These are phyloP conservation scores for Tipula lateralis DNA, from an alignment of 2,888 invertebrate species.

Conservation along the genomic window DNA sequence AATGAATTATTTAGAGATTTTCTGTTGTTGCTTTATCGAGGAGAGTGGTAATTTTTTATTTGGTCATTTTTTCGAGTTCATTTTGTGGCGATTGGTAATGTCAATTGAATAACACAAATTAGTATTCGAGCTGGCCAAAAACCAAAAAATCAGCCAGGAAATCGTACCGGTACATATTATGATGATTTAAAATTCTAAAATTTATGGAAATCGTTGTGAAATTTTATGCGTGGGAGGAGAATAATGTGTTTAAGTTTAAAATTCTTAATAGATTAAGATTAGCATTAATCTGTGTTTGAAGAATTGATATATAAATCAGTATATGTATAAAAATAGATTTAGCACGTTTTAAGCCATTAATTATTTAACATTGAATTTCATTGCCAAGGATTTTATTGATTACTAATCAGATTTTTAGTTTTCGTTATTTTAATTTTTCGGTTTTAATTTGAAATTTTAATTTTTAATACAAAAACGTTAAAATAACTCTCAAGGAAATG, in stretches of 20 bases:
- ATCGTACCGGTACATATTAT: not conserved
- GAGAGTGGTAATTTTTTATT: not conserved
- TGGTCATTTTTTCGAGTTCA: not conserved
- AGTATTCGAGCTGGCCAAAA: not conserved
- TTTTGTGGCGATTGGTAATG: not conserved
- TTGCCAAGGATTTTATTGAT: slow-evolving; percentile 11
- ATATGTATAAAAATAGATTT: not conserved
- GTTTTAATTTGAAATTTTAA: not conserved
- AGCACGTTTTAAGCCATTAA: not conserved
- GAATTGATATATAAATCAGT: not conserved
- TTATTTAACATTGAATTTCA: slow-evolving; percentile 11
- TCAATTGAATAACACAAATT: not conserved
- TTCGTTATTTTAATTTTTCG: not conserved
- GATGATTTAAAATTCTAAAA: not conserved
- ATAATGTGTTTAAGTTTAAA: not conserved
- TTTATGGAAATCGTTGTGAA: not conserved
- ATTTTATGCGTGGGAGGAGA: not conserved
- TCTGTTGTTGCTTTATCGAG: not conserved
- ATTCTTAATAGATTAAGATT: not conserved
- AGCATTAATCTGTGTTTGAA: not conserved
- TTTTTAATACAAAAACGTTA: not conserved
- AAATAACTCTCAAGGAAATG: not conserved
- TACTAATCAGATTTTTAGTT: not conserved
- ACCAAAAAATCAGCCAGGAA: not conserved
- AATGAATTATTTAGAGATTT: not conserved